These are phyloP conservation scores for Alouatta palliata DNA, from an alignment of 2,113 vertebrate species.

Conservation along the genomic window DNA sequence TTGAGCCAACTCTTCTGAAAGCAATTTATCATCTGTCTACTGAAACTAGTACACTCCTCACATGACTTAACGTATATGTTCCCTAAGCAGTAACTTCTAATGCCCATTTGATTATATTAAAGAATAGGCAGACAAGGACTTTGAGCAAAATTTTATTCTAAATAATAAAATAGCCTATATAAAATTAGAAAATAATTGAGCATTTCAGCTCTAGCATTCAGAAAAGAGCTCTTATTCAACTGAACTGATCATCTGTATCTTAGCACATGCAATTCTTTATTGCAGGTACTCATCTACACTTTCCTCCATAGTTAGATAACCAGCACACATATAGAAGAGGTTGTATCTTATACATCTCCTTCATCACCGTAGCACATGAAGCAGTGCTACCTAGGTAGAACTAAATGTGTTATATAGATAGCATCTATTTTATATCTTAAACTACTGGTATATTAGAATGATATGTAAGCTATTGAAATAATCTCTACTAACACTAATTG, in stretches of 20 bases:
- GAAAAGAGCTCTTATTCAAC: not conserved
- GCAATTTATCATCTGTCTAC: constrained; percentile 38
- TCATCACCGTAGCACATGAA: not conserved
- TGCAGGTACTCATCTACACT: not conserved
- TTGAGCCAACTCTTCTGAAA: not conserved
- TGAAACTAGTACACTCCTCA: not conserved
- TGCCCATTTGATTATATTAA: not conserved
- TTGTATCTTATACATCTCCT: not conserved
- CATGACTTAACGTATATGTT: not conserved
- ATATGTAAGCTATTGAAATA: not conserved
- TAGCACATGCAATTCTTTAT: not conserved
- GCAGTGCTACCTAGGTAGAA: not conserved
- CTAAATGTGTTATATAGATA: not conserved
- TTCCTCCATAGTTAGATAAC: not conserved
- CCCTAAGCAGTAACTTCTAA: not conserved
- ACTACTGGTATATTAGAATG: not conserved
- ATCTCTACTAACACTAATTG: not conserved
- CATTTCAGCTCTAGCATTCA: not conserved
- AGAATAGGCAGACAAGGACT: not conserved
- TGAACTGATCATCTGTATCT: not conserved
- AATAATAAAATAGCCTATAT: not conserved
- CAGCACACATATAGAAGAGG: not conserved
- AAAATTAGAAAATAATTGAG: not conserved
- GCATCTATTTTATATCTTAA: not conserved
- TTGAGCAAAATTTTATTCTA: not conserved